These are phyloP conservation scores for Empis stercorea DNA, from an alignment of 2,888 invertebrate species.

Conservation along the genomic window DNA sequence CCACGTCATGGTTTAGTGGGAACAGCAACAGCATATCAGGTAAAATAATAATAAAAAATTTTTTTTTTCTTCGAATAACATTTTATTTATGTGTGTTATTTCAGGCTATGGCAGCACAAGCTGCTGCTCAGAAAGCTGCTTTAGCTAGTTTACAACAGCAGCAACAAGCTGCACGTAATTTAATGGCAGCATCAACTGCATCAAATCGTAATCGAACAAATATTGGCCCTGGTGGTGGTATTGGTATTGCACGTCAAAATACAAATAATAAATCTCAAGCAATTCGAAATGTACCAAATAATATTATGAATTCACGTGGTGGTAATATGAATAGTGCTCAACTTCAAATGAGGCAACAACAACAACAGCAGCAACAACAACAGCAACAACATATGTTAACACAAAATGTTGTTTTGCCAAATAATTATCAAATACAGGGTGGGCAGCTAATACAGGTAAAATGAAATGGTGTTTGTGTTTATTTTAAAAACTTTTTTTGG, in stretches of 20 bases:
- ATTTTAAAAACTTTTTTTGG: neutral
- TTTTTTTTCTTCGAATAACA: neutral
- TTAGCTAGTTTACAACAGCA: slow-evolving; percentile 32
- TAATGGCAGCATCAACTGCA: slow-evolving; percentile 29
- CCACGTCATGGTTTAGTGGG: slow-evolving; percentile 36
- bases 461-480: neutral
- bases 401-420: slow-evolving; percentile 25
- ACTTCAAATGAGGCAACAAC: slow-evolving; percentile 16
- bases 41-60: slow-evolving; percentile 10
- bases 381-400: slow-evolving; percentile 2
- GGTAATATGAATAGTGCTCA: slow-evolving; percentile 20
- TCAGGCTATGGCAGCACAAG: slow-evolving; percentile 37
- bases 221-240: slow-evolving; percentile 18
- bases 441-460: slow-evolving; percentile 32
- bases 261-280: neutral
- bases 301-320: no score
- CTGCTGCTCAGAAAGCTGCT: slow-evolving; percentile 35
- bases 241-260: neutral
- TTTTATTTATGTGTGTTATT: neutral
- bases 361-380: no score
- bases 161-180: slow-evolving; percentile 27
- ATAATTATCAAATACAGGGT: slow-evolving; percentile 32
- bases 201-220: slow-evolving; percentile 27
- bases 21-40: slow-evolving; percentile 37
- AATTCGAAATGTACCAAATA: no score